Percentiles rank a stretch among this genome's conserved stretches.
These are phyloP conservation scores for Silurus meridionalis DNA, from an alignment of 2,113 vertebrate genomes.

Conservation along the genomic window DNA sequence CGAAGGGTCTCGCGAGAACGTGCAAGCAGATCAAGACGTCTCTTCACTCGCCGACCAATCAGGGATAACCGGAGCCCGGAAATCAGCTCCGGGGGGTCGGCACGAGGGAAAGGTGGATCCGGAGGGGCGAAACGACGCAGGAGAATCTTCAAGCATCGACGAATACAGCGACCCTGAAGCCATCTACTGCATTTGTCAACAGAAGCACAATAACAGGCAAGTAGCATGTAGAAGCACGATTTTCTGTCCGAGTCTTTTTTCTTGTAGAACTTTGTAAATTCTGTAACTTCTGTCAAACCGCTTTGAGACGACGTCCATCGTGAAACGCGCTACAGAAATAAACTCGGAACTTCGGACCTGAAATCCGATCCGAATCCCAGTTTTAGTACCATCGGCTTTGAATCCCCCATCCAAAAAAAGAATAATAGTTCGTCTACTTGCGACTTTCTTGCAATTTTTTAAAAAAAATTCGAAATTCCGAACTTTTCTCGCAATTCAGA, in stretches of 20 bases:
- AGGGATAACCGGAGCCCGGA: neutral
- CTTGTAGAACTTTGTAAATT: neutral
- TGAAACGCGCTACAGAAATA: too few relatives aligned
- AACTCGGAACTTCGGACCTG: too few relatives aligned
- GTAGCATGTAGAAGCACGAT: neutral
- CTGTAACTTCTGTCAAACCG: too few relatives aligned
- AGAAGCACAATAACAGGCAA: constrained; percentile 88
- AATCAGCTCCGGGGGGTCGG: neutral
- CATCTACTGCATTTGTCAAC: constrained; percentile 85
- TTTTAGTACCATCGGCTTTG: too few relatives aligned
- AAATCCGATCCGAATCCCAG: neutral
- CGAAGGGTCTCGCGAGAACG: too few relatives aligned
- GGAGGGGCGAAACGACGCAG: constrained; percentile 39
- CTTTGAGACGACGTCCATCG: too few relatives aligned
- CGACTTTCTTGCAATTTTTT: too few relatives aligned
- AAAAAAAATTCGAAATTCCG: too few relatives aligned
- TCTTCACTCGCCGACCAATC: neutral
- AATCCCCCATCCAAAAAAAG: too few relatives aligned
- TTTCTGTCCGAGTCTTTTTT: neutral
- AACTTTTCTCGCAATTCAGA: too few relatives aligned
- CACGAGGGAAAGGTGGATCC: neutral
- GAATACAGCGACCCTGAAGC: constrained; percentile 75
- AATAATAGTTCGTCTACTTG: too few relatives aligned
- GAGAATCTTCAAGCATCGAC: constrained; percentile 61
- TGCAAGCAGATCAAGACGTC: neutral